Percentiles rank a stretch among this genome's conserved stretches.
These are phyloP conservation scores for Tenebrio molitor DNA, from an alignment of 1,140 invertebrate species.

Conservation along the genomic window DNA sequence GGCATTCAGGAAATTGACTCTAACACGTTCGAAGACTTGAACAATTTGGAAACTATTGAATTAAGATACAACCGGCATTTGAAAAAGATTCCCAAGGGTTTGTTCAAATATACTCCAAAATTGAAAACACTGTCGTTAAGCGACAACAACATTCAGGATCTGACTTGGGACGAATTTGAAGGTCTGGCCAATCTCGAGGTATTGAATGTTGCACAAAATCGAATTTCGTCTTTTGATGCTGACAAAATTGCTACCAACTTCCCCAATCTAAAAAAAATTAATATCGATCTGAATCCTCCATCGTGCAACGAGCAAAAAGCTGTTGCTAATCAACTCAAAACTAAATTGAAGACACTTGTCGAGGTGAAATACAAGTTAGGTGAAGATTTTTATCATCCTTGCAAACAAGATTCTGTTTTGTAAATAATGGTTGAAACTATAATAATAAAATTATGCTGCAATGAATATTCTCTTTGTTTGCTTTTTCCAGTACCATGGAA, in stretches of 20 bases:
- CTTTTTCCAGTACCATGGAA: too few relatives aligned
- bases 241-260: not conserved
- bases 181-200: not conserved
- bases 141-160: not conserved
- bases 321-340: not conserved
- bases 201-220: not conserved
- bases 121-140: not conserved
- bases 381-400: not conserved
- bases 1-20: not conserved
- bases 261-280: not conserved
- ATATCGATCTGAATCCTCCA: not conserved
- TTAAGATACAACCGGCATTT: not conserved
- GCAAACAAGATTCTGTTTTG: too few relatives aligned
- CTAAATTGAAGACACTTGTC: not conserved
- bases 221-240: not conserved
- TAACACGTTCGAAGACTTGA: not conserved
- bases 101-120: not conserved
- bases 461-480: too few relatives aligned
- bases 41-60: not conserved
- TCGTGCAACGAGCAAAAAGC: not conserved
- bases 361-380: not conserved
- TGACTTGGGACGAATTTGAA: constrained; percentile 1
- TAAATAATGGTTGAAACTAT: too few relatives aligned
- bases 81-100: not conserved
- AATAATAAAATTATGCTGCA: too few relatives aligned